These are phyloP conservation scores for Aelia acuminata DNA, from an alignment of 2,888 invertebrate species.

Conservation along the genomic window DNA sequence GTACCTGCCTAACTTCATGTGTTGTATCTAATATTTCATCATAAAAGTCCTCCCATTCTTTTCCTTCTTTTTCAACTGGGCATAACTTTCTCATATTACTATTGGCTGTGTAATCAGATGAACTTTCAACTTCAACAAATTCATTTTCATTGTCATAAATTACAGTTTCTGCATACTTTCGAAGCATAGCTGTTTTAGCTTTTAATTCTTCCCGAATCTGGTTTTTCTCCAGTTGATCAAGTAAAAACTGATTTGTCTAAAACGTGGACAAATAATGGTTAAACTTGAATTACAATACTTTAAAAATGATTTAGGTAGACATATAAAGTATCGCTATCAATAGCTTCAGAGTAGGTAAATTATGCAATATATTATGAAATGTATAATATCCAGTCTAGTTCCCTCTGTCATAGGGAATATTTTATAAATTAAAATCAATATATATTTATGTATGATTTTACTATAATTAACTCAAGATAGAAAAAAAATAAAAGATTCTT, in stretches of 20 bases:
- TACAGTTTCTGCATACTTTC: constrained; percentile 36
- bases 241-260: constrained; percentile 27
- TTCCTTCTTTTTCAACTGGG: background rate
- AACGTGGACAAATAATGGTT: background rate
- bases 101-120: background rate
- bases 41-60: constrained; percentile 27
- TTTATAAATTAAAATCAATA: no score
- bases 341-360: no score
- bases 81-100: background rate
- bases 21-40: background rate
- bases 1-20: background rate
- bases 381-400: no score
- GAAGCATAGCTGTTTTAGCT: background rate
- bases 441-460: no score
- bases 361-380: no score
- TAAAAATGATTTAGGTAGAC: background rate
- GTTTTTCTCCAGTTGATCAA: constrained; percentile 31
- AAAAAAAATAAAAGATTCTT: background rate
- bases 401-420: no score
- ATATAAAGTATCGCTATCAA: no score
- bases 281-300: background rate
- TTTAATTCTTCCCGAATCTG: constrained; percentile 9
- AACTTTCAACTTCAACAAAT: constrained; percentile 7
- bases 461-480: background rate
- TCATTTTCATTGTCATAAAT: constrained; percentile 33